Base-by-base conservation (phyloP, 2,113 vertebrate genomes). In the Sebastes fasciatus region DNA sequence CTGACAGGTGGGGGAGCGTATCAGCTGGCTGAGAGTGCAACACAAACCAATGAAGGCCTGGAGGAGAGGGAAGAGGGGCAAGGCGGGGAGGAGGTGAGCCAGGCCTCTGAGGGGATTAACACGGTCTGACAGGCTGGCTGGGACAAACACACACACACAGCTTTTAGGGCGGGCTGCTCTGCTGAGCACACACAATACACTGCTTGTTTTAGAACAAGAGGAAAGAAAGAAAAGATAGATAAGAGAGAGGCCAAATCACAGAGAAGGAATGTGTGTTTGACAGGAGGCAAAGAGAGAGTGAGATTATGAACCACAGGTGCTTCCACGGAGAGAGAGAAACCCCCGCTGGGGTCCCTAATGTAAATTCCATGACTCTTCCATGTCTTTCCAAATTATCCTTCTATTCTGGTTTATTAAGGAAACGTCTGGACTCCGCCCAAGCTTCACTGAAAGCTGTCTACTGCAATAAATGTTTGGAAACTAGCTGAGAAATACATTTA, bases 101-200 rank as follows among this genome's bases (percentile, higher is more conserved):
- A 80, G 91, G 93, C 91, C 90, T 93, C 92, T 66, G 81, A 77
- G 69, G 90, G 91, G 93, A 95, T 94, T 95, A 94, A 96, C 92
- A 69, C 61, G 75, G 91, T 87, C 91, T 92, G 94, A 95, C 94
- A 93, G 92, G 85, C 86, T 85, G 91, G 77, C 78, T 77, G 89
- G 88, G 87, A 89, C 84, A 80, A 19, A 87, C 85, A 87, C 83
- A 76, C 51, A 81, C 49, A 83, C 26, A n/a, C 17, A 82, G 65
- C 85, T 89, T 61, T 88, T 89, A 89, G 87, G 84, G 90, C 84
- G 73, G 86, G 80, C 82, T 90, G 92, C 90, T 91, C 89, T 94
- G 90, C 92, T 93, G 90, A 93, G 79, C 92, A 88, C 91, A 91
- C 88, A 93, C 91, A 94, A 93, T 94, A 90, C 89, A 86, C 70